Evolutionary conservation across 2,888 invertebrate genomes (phyloP).

Genomic region (Drosophila hamatofila): DNA sequence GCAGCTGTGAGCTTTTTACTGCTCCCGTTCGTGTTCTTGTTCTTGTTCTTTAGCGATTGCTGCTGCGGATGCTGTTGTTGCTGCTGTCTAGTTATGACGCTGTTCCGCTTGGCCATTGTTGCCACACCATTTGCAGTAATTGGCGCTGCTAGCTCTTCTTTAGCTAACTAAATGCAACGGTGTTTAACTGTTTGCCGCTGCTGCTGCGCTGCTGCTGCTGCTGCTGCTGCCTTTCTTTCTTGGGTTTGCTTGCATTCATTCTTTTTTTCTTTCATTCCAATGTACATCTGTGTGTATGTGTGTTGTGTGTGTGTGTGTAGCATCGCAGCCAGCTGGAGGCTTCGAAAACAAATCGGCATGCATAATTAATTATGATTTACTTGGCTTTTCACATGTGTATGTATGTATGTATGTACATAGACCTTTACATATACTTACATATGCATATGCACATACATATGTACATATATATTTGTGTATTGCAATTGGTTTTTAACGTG

Average conservation of each 20-base stretch:
- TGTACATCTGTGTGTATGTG: background rate
- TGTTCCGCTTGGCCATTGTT: slow-evolving; percentile 73
- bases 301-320: background rate
- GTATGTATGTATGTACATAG: background rate
- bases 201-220: slow-evolving; percentile 19
- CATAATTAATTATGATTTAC: slow-evolving; percentile 66
- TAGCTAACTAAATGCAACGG: slow-evolving; percentile 53
- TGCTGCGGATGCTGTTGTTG: slow-evolving; percentile 1
- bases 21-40: slow-evolving; percentile 30
- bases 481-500: slow-evolving; percentile 51
- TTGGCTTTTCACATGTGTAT: slow-evolving; percentile 17
- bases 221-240: slow-evolving; percentile 22
- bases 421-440: background rate
- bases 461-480: slow-evolving; percentile 20
- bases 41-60: slow-evolving; percentile 18
- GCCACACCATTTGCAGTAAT: slow-evolving; percentile 77
- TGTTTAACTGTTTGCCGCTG: slow-evolving; percentile 60
- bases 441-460: background rate
- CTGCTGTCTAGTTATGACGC: slow-evolving; percentile 40
- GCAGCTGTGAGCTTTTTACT: slow-evolving; percentile 39
- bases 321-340: slow-evolving; percentile 16
- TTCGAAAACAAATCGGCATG: slow-evolving; percentile 46
- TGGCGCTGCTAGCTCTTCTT: slow-evolving; percentile 54
- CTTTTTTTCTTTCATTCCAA: slow-evolving; percentile 23
- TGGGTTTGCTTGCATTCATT: slow-evolving; percentile 34